Base-by-base conservation (phyloP, 2,113 vertebrate genomes). In the Corynorhinus townsendii region DNA sequence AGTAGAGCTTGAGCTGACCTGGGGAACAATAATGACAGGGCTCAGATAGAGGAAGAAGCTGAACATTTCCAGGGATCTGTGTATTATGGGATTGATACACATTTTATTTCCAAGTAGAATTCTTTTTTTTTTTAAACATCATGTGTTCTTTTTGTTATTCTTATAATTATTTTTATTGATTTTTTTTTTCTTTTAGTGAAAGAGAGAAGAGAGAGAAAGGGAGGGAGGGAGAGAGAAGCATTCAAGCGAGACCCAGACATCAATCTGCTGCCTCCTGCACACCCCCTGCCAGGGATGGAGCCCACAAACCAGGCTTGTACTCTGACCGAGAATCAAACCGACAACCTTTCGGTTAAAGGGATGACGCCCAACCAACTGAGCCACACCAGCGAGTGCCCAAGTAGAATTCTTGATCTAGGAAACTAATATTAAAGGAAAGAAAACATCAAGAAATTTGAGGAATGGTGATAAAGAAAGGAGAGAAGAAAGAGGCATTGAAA, bases 71-170 rank as follows among this genome's bases (percentile, higher is more conserved):
- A 72, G 11, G 24, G 33, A 3, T 9, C 4, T 14, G 15, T 30
- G 15, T 4, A 14, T 64, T 49, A 8, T 38, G 28, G 47, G 28
- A 43, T 12, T 16, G 1, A 43, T 20, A 40, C 1, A 1, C 0
- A 11, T 33, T 68, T 81, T 3, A 33, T 68, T 69, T 11, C 35
- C 66, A 75, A 28, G 17, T 22, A 30, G 68, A 71, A 49, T 52
- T 86, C 64, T 81, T 79, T 68, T n/a, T n/a, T 68, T 64, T 5
- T 12, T 33, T n/a, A n/a, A n/a, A 66, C 59, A 62, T 66, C 64
- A 33, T 66, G 64, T 26, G 59, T 12, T 62, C 26, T 66, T 33
- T 66, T 66, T 66, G 28, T 66, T 62, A 62, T 62, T 28, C 59
- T 62, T 62, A 28, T 62, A 62, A 66, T 33, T 4, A 66, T 16